A percentile compares a stretch with the other conserved stretches of the same genome.
Conservation (phyloP, 1,140 invertebrate genomes). For the Drosophila bifasciata region DNA sequence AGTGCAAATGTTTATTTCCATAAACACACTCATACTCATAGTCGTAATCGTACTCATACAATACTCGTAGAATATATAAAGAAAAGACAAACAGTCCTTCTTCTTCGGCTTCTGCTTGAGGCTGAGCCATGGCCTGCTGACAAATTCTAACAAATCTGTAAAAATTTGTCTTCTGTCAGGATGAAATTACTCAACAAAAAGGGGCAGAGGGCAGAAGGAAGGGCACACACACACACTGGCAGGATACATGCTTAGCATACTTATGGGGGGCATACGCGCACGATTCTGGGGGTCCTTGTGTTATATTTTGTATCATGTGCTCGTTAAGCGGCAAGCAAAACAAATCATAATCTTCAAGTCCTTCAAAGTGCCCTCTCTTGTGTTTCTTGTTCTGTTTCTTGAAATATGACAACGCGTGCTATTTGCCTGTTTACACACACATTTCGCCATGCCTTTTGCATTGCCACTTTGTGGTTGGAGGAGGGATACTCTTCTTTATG, state of each 20-base stretch:
- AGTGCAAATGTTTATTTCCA: slow-evolving; percentile 58
- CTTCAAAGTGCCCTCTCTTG: slow-evolving; percentile 38
- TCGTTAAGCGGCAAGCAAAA: slow-evolving; percentile 75
- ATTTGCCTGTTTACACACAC: slow-evolving; percentile 71
- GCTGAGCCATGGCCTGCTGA: neutral
- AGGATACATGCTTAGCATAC: slow-evolving; percentile 69
- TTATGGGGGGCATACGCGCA: slow-evolving; percentile 27
- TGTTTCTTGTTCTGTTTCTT: slow-evolving; percentile 1
- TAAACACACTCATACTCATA: slow-evolving; percentile 20
- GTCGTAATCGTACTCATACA: neutral
- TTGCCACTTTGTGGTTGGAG: slow-evolving; percentile 64
- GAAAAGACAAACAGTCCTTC: slow-evolving; percentile 12
- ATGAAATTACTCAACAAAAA: slow-evolving; percentile 35
- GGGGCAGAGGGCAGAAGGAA: neutral
- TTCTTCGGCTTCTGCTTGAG: neutral
- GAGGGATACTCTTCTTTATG: slow-evolving; percentile 33
- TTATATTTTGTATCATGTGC: slow-evolving; percentile 70
- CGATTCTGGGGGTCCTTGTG: slow-evolving; percentile 1
- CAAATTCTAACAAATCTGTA: slow-evolving; percentile 78
- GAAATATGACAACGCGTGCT: slow-evolving; percentile 74
- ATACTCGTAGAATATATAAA: neutral
- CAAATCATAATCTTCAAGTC: slow-evolving; percentile 81
- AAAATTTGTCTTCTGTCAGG: slow-evolving; percentile 73
- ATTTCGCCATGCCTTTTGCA: slow-evolving; percentile 41
- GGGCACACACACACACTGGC: slow-evolving; percentile 23